Evolutionary conservation across 2,113 vertebrate species (phyloP).

Genomic region (Oceanodroma tethys): DNA sequence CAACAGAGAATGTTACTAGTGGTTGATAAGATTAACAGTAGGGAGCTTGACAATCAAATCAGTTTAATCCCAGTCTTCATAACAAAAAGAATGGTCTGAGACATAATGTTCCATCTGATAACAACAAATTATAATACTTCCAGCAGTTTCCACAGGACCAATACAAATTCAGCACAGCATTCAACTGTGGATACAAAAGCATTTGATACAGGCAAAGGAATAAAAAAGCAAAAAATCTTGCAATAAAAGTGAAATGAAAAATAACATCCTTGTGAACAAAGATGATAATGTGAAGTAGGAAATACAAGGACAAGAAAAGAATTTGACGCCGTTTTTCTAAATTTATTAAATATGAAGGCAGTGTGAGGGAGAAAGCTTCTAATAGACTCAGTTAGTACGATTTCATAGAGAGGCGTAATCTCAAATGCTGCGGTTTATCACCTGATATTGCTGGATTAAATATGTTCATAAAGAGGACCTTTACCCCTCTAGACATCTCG

Average conservation of each 20-base stretch:
- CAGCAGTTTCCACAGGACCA: neutral
- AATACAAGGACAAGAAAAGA: neutral
- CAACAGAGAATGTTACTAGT: neutral
- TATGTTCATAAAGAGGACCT: neutral
- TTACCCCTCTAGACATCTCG: neutral
- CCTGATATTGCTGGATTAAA: neutral
- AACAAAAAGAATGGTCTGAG: neutral
- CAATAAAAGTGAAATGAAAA: neutral
- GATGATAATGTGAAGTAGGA: neutral
- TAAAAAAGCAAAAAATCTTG: neutral
- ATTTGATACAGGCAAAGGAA: neutral
- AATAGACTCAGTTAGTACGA: neutral
- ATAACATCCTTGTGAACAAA: neutral
- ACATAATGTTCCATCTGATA: neutral
- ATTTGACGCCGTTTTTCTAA: neutral
- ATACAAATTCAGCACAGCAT: neutral
- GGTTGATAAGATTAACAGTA: neutral
- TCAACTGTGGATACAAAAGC: neutral
- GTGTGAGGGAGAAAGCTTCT: neutral
- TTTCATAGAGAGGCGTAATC: neutral
- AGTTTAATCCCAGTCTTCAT: neutral
- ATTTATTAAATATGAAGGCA: neutral
- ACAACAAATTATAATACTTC: neutral
- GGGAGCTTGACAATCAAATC: neutral
- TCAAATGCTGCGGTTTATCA: neutral